Base-by-base conservation (phyloP, 2,888 invertebrate genomes). In the Archips xylosteana region DNA sequence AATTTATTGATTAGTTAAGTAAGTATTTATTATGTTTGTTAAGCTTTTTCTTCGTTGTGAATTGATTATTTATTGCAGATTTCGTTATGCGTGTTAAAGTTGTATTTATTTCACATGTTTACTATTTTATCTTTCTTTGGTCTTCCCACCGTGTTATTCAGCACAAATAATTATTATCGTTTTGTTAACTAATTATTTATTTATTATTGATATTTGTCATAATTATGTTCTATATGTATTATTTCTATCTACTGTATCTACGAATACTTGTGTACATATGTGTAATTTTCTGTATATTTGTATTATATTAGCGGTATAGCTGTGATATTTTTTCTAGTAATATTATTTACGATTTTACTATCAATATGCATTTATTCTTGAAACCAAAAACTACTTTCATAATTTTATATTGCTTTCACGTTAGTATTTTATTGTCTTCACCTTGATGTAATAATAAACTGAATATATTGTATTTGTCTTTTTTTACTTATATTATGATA, bases 271-370 rank as follows among this genome's bases (percentile, higher is more conserved):
- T 12, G 12, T 42, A 57, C 36, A 5, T n/a, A 39, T 67, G 15
- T 57, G 23, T 23, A 6, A 42, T 75, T 76, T 51, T 54, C 61
- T 60, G 49, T 45, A 68, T 51, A 64, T 70, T 60, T 66, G 34
- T 75, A 69, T 69, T 70, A 15, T 66, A 75, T 77, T 62, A 81
- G 91, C 90, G 83, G 90, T 92, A 70, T 87, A 86, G 80, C 91
- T 92, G 92, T 92, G 92, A 92, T 92, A 89, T 80, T 79, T 75
- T 75, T 70, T 5, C 51, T 67, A 67, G 34, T 36, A 59, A 15
- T 62, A 0, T 71, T 71, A 61, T 47, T 60, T 57, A 57, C 15
- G 51, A 61, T 47, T 39, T 71, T 42, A n/a, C 2, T 65, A 49
- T 45, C 47, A 62, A 59, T 59, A 60, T 66, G 32, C 65, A 75